phyloP scores from a whole-genome alignment of 1,140 invertebrate species.

The Daktulosphaira vitifoliae region DNA sequence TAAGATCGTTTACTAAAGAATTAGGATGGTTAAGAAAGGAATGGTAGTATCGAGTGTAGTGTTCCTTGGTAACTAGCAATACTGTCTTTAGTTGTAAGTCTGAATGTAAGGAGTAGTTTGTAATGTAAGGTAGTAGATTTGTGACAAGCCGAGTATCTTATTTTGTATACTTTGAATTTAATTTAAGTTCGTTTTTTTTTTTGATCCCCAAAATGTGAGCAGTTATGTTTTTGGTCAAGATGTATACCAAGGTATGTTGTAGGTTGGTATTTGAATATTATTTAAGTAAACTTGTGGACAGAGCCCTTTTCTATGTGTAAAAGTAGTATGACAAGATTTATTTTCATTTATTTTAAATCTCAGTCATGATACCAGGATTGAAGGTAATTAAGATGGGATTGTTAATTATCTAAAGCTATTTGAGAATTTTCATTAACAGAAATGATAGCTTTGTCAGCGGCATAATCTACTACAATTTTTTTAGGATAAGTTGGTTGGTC shows the following conservation, averaged over 20 bases:
- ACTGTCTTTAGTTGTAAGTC: too few species aligned
- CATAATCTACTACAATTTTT: background rate
- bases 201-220: background rate
- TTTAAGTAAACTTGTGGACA: too few species aligned
- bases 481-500: background rate
- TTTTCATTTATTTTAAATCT: background rate
- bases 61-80: too few species aligned
- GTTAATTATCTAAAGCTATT: background rate
- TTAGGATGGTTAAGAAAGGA: too few species aligned
- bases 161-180: background rate
- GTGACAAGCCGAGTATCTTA: background rate
- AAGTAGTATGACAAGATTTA: constrained; percentile 14
- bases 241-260: constrained; percentile 16
- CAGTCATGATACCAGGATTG: background rate
- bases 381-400: background rate
- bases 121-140: too few species aligned
- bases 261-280: background rate
- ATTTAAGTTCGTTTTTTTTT: background rate
- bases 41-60: too few species aligned
- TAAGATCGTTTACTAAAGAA: too few species aligned
- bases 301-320: constrained; percentile 1
- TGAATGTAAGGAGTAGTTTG: too few species aligned
- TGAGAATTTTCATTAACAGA: background rate
- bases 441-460: constrained; percentile 17
- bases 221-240: background rate